These are phyloP conservation scores for Tillus elongatus DNA, from an alignment of 2,888 invertebrate species.

Conservation along the genomic window DNA sequence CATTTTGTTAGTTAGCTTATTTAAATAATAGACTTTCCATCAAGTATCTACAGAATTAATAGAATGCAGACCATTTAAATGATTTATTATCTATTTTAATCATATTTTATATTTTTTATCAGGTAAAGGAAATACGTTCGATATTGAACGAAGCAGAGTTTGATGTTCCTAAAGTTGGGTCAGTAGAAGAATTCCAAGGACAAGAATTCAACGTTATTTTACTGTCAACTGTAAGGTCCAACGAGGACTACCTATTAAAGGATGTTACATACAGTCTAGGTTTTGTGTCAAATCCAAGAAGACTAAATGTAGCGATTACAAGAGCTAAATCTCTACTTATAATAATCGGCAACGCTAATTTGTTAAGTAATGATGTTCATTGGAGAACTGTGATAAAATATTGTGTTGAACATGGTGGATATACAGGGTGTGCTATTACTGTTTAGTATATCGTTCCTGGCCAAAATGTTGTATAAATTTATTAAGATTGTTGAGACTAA, in stretches of 20 bases:
- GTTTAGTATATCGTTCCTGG: too few species aligned
- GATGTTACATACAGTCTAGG: conserved; percentile 54
- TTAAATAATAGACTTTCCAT: too few species aligned
- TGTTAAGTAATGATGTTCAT: conserved; percentile 54
- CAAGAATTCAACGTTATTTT: conserved; percentile 68
- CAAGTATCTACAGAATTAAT: too few species aligned
- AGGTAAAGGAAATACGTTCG: conserved; percentile 55
- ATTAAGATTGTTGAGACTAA: too few species aligned
- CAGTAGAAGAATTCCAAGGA: conserved; percentile 81
- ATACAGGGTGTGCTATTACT: conserved; percentile 57
- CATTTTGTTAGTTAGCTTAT: too few species aligned
- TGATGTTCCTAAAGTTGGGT: conserved; percentile 60
- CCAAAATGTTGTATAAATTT: too few species aligned
- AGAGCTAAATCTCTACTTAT: conserved; percentile 71
- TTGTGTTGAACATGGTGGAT: conserved; percentile 55
- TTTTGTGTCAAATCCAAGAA: conserved; percentile 64
- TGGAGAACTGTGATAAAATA: conserved; percentile 60
- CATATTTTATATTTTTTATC: conserved; percentile 21
- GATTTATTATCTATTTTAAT: too few species aligned
- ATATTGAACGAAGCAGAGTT: conserved; percentile 46
- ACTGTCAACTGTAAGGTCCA: conserved; percentile 59
- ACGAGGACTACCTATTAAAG: conserved; percentile 35
- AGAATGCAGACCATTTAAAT: too few species aligned
- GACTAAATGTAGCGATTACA: conserved; percentile 85
- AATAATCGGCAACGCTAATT: conserved; percentile 74